Percentiles rank a stretch among this genome's conserved stretches.
These are phyloP conservation scores for Phodopus roborovskii DNA, from an alignment of 2,113 vertebrate genomes.

Conservation along the genomic window DNA sequence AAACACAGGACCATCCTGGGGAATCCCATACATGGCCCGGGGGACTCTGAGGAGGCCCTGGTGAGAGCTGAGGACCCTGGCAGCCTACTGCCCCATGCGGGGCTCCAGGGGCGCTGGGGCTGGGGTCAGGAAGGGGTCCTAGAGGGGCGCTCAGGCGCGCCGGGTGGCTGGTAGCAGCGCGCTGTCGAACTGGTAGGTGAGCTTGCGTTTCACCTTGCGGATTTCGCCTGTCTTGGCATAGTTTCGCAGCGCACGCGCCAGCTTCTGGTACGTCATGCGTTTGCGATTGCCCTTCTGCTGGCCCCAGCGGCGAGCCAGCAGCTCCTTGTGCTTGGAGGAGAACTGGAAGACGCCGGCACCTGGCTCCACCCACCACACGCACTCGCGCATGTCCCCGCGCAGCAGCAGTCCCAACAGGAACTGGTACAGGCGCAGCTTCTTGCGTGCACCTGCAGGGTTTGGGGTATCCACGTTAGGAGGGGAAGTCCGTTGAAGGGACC, in stretches of 20 bases:
- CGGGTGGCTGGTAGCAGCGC: slow-evolving; percentile 74
- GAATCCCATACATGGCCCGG: neutral
- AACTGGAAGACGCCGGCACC: slow-evolving; percentile 87
- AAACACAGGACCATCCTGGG: neutral
- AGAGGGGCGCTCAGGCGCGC: slow-evolving; percentile 57
- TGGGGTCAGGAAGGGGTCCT: neutral
- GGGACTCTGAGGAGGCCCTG: slow-evolving; percentile 47
- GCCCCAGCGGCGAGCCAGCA: slow-evolving; percentile 86
- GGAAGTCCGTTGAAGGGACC: neutral
- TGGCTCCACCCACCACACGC: slow-evolving; percentile 87
- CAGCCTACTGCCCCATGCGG: neutral
- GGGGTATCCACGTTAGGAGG: neutral
- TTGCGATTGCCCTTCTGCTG: slow-evolving; percentile 88
- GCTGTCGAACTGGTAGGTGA: slow-evolving; percentile 87
- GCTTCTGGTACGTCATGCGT: slow-evolving; percentile 88
- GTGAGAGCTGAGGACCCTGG: slow-evolving; percentile 45
- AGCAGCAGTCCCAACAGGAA: slow-evolving; percentile 86
- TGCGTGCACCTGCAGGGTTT: slow-evolving; percentile 76
- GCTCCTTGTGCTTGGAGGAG: slow-evolving; percentile 87
- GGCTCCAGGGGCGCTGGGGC: neutral
- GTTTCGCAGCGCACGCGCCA: slow-evolving; percentile 87
- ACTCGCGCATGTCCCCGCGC: slow-evolving; percentile 86
- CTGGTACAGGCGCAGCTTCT: slow-evolving; percentile 87
- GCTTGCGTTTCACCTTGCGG: slow-evolving; percentile 87
- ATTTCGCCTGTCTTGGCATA: slow-evolving; percentile 88